Base-by-base conservation (phyloP, 2,888 invertebrate species). In the Actias luna region DNA sequence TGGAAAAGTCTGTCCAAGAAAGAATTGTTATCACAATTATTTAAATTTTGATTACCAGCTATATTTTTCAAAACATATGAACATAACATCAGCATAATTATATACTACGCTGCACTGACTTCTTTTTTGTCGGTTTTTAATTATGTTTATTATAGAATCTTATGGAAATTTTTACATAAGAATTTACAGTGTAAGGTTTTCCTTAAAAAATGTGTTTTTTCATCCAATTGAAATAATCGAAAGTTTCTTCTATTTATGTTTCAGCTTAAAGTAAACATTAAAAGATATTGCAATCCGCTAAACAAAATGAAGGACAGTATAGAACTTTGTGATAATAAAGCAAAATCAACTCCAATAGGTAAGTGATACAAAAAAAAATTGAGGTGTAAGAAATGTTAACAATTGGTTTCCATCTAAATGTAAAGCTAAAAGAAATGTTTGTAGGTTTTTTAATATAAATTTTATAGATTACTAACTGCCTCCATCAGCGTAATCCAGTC, bases 341-440 rank as follows among this genome's bases (percentile, higher is more conserved):
- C 82, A 25, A 92, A 86, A 77, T 76, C 86, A 52, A 92, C 92
- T 33, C 92, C 92, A 50, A 82, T 92, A 65, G 91, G 91, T 91
- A 79, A 61, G 84, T 78, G 60, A n/a, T 58, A 50, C 12, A 25
- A 42, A 10, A 50, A 10, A 25, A 22, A 22, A 25, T 12, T 5
- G 25, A 50, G n/a, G n/a, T n/a, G n/a, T n/a, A 25, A 22, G 22
- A 25, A 25, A 50, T 18, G 7, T n/a, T 5, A n/a, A 42, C 2
- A 42, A 8, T 7, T n/a, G 8, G 1, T 42, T 42, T 8, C n/a
- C 18, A 8, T 7, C 18, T 12, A 46, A 50, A 50, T 50, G 22
- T 12, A 10, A 50, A n/a, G 2, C 18, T 5, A 18, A 42, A 42
- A 18, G 8, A 42, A 8, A 36, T 42, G 16, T 39, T 18, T 18